These are phyloP conservation scores for Drosophila bocki DNA, from an alignment of 1,140 invertebrate species.

Conservation along the genomic window DNA sequence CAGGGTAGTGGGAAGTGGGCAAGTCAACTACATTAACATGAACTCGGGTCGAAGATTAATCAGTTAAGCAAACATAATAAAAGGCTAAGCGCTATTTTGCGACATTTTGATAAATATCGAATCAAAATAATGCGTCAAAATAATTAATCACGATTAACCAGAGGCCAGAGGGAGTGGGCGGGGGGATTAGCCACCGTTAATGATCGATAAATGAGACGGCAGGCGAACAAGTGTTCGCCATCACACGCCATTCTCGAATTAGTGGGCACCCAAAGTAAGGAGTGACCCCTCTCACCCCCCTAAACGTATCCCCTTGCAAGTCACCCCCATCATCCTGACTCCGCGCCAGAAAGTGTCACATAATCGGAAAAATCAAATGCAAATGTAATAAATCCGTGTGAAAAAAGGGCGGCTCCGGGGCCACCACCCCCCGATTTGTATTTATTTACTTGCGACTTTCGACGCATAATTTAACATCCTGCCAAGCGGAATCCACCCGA, in stretches of 20 bases:
- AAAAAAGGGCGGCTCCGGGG: constrained; percentile 33
- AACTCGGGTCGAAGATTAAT: constrained; percentile 61
- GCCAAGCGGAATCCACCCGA: constrained; percentile 52
- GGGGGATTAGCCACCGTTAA: constrained; percentile 56
- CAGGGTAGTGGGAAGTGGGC: constrained; percentile 6
- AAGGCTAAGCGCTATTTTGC: constrained; percentile 74
- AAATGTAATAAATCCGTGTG: constrained; percentile 74
- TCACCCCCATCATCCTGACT: constrained; percentile 50
- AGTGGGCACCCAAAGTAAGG: constrained; percentile 26
- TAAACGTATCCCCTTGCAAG: constrained; percentile 26
- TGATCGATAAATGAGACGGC: constrained; percentile 75
- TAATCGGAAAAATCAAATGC: constrained; percentile 66
- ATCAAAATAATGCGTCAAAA: constrained; percentile 82
- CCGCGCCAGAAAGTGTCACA: constrained; percentile 61
- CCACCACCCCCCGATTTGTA: constrained; percentile 48
- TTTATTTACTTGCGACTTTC: constrained; percentile 71
- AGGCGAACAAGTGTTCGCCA: constrained; percentile 68
- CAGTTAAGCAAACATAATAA: constrained; percentile 79
- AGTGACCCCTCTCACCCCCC: not conserved
- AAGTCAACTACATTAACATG: constrained; percentile 30
- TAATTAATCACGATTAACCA: constrained; percentile 82
- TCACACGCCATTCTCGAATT: constrained; percentile 80
- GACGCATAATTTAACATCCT: constrained; percentile 67
- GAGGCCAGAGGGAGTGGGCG: constrained; percentile 5
- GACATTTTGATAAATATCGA: constrained; percentile 82